These are phyloP conservation scores for Nothocercus julius DNA, from an alignment of 2,113 vertebrate genomes.

Conservation along the genomic window DNA sequence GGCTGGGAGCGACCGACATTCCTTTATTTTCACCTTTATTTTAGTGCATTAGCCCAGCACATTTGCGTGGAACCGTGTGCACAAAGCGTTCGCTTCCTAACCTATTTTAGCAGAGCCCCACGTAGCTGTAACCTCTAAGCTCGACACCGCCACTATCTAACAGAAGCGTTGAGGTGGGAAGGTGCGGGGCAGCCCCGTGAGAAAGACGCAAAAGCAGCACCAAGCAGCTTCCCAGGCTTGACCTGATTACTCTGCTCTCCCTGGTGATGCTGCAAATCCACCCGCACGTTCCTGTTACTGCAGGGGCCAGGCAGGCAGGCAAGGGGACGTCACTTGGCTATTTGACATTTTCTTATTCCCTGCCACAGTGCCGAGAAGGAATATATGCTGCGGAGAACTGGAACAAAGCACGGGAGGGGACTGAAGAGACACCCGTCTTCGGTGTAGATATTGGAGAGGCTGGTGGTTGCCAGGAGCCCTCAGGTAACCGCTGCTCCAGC, in stretches of 20 bases:
- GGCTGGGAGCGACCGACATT: neutral
- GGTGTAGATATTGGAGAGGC: rapidly evolving
- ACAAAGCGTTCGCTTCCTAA: neutral
- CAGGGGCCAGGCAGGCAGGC: slow-evolving; percentile 25
- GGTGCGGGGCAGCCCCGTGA: slow-evolving; percentile 61
- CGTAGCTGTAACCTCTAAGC: neutral
- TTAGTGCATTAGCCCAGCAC: neutral
- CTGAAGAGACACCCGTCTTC: neutral
- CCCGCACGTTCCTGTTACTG: slow-evolving; percentile 64
- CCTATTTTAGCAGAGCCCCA: slow-evolving; percentile 14
- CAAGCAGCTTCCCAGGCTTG: slow-evolving; percentile 71
- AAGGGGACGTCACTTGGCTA: slow-evolving; percentile 2
- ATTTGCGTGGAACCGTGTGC: rapidly evolving
- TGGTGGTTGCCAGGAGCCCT: neutral
- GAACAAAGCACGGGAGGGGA: rapidly evolving
- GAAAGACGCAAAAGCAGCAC: slow-evolving; percentile 62
- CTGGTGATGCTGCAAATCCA: slow-evolving; percentile 71
- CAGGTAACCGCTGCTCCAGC: rapidly evolving
- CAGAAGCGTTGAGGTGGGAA: neutral
- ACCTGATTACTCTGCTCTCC: slow-evolving; percentile 75
- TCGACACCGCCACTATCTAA: neutral
- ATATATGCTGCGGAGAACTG: neutral
- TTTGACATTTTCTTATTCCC: slow-evolving; percentile 44
- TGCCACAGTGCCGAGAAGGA: slow-evolving; percentile 1
- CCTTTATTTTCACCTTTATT: neutral